Evolutionary conservation across 2,797 vertebrate genomes (phyloP).

Genomic region (Tauraco hartlaubi): DNA sequence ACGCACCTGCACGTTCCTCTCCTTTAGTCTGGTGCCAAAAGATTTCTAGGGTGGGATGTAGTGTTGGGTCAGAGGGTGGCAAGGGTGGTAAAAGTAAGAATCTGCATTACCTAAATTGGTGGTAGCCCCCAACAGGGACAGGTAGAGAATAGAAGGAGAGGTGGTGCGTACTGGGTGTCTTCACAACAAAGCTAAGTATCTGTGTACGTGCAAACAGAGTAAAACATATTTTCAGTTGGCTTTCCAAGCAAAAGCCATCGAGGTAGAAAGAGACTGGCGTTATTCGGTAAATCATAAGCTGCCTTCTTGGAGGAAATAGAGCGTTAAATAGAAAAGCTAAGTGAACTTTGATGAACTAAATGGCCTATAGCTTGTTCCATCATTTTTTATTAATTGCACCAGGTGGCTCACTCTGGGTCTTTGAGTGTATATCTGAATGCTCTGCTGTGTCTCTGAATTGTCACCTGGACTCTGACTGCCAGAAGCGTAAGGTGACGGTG

Average conservation of each 20-base stretch:
- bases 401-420: background rate
- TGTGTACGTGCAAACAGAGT: background rate
- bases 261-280: background rate
- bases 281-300: background rate
- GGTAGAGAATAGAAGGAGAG: background rate
- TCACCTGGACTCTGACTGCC: background rate
- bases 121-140: background rate
- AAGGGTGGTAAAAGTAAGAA: background rate
- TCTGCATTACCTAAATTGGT: background rate
- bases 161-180: background rate
- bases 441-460: background rate
- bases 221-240: background rate
- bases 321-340: slow-evolving; percentile 51
- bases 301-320: slow-evolving; percentile 45
- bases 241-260: background rate
- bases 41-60: background rate
- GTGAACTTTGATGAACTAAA: slow-evolving; percentile 54
- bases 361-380: slow-evolving; percentile 17
- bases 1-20: background rate
- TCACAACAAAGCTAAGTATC: background rate
- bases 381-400: slow-evolving; percentile 46
- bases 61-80: background rate
- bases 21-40: background rate
- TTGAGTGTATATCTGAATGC: background rate
- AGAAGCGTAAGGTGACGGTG: background rate